Evolutionary conservation across 2,888 invertebrate genomes (phyloP).

Genomic region (Mantis religiosa): DNA sequence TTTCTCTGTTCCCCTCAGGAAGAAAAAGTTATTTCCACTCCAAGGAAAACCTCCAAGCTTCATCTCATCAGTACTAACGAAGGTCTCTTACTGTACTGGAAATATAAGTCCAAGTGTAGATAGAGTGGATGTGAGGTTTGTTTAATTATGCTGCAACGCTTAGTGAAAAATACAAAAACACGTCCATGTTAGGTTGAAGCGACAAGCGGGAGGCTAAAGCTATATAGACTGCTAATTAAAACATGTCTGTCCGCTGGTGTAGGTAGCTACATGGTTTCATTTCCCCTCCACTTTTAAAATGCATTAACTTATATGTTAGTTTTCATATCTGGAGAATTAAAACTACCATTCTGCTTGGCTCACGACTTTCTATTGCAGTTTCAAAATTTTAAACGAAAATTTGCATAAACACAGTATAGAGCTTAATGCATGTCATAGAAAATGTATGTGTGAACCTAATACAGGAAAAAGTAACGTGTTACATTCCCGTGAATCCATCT

Average conservation of each 20-base stretch:
- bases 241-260: background rate
- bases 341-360: background rate
- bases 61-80: background rate
- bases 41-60: background rate
- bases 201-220: background rate
- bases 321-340: background rate
- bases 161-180: background rate
- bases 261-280: background rate
- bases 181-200: background rate
- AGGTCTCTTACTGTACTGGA: background rate
- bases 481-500: no score
- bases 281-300: background rate
- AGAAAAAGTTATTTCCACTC: background rate
- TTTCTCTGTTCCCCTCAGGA: background rate
- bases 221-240: background rate
- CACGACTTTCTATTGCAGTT: background rate
- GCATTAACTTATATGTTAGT: background rate
- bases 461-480: no score
- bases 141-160: background rate
- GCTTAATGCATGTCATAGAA: no score
- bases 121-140: background rate
- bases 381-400: background rate
- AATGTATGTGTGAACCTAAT: no score
- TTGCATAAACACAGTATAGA: no score
- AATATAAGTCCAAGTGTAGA: background rate